Evolutionary conservation across 2,113 vertebrate genomes (phyloP).

Genomic region (Tretioscincus oriximinensis): DNA sequence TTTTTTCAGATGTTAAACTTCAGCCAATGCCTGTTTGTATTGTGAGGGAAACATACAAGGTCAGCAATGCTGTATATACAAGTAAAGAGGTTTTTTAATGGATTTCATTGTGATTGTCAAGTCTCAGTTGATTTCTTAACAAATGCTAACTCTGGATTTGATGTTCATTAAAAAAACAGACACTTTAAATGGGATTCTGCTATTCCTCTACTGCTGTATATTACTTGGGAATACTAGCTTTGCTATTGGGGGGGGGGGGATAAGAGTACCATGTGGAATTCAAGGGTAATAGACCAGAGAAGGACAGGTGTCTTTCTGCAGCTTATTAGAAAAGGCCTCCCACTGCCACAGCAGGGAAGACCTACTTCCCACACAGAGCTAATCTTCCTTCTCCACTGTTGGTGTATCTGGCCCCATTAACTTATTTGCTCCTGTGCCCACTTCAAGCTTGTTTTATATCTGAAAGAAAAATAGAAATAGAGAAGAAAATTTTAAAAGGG

Average conservation of each 20-base stretch:
- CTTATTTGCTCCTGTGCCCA: too few relatives aligned
- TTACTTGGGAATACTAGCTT: neutral
- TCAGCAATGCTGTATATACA: neutral
- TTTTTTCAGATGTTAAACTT: neutral
- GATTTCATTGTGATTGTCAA: too few relatives aligned
- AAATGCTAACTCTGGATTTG: neutral
- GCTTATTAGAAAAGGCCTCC: too few relatives aligned
- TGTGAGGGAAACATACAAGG: too few relatives aligned
- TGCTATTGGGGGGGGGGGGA: neutral
- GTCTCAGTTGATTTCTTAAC: neutral
- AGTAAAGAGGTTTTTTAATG: neutral
- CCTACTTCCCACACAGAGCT: too few relatives aligned
- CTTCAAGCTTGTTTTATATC: too few relatives aligned
- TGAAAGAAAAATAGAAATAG: too few relatives aligned
- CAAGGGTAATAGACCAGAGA: neutral
- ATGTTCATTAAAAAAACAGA: neutral
- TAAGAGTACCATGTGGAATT: neutral
- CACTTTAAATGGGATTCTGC: neutral
- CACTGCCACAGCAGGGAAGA: too few relatives aligned
- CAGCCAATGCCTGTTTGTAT: neutral
- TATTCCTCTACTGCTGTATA: neutral
- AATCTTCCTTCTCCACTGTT: too few relatives aligned
- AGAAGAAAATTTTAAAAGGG: too few relatives aligned
- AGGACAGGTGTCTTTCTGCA: too few relatives aligned
- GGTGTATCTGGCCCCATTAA: too few relatives aligned